Evolutionary conservation across 2,797 vertebrate species (phyloP).

Genomic region (Enteromius viviparus): DNA sequence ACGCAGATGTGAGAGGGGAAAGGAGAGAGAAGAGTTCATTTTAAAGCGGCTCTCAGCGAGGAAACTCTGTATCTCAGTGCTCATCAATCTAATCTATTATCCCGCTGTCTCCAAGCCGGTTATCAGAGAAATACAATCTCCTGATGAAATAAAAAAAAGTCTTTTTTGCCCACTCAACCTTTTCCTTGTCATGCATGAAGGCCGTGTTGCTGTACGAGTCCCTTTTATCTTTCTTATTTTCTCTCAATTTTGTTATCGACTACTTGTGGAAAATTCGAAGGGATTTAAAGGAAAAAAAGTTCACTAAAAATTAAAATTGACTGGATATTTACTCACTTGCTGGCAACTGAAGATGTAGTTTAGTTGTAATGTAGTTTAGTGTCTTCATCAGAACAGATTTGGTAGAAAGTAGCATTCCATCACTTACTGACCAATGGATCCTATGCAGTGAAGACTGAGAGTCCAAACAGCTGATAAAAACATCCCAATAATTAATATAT

Average conservation of each 20-base stretch:
- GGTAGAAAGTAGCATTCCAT: not conserved
- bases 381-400: not conserved
- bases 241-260: conserved; percentile 30
- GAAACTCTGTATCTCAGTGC: conserved; percentile 63
- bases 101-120: conserved; percentile 54
- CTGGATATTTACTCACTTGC: not conserved
- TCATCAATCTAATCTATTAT: conserved; percentile 67
- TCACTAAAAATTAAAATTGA: not conserved
- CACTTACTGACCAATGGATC: not conserved
- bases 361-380: not conserved
- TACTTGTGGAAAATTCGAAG: conserved; percentile 10
- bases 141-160: conserved; percentile 45
- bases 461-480: not conserved
- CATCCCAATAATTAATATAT: not conserved
- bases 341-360: not conserved
- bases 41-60: conserved; percentile 60
- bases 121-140: conserved; percentile 56
- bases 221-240: conserved; percentile 18
- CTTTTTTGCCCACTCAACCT: conserved; percentile 32
- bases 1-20: conserved; percentile 71
- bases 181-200: conserved; percentile 37
- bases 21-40: conserved; percentile 71
- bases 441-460: not conserved
- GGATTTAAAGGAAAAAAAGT: not conserved
- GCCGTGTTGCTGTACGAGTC: not conserved